Evolutionary conservation across 1,140 invertebrate genomes (phyloP).

Genomic region (Trinorchestia longiramus): DNA sequence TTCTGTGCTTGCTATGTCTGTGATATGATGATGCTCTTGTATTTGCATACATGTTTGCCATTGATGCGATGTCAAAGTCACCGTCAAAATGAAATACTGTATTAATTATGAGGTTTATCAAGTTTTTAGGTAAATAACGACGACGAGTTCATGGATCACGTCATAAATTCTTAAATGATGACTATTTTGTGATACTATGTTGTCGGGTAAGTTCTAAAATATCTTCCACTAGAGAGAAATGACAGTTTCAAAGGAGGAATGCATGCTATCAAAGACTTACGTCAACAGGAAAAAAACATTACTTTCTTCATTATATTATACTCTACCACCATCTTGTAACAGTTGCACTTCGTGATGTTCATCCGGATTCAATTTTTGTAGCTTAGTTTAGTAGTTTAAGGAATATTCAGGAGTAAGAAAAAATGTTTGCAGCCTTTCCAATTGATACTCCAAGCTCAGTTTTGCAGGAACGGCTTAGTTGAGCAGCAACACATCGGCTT

Average conservation of each 20-base stretch:
- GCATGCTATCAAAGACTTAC: not conserved
- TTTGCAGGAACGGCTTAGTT: not conserved
- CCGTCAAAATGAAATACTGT: no score
- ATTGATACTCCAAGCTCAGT: not conserved
- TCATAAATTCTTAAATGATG: no score
- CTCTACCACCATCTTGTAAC: not conserved
- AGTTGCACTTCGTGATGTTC: not conserved
- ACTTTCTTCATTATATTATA: not conserved
- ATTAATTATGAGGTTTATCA: no score
- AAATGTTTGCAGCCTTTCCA: not conserved
- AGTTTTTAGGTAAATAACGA: no score
- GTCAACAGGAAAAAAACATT: not conserved
- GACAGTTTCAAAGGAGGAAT: not conserved
- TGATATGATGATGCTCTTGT: no score
- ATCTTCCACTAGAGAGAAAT: not conserved
- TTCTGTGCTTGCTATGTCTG: no score
- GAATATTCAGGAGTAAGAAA: not conserved
- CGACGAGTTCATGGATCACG: no score
- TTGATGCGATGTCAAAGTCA: no score
- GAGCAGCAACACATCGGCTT: not conserved
- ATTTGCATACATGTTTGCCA: no score
- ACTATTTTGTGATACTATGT: no score
- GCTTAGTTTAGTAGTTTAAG: not conserved
- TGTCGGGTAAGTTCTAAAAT: no score
- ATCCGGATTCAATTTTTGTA: not conserved